phyloP scores from a whole-genome alignment of 2,888 invertebrate genomes.

The Proisotoma minuta region DNA sequence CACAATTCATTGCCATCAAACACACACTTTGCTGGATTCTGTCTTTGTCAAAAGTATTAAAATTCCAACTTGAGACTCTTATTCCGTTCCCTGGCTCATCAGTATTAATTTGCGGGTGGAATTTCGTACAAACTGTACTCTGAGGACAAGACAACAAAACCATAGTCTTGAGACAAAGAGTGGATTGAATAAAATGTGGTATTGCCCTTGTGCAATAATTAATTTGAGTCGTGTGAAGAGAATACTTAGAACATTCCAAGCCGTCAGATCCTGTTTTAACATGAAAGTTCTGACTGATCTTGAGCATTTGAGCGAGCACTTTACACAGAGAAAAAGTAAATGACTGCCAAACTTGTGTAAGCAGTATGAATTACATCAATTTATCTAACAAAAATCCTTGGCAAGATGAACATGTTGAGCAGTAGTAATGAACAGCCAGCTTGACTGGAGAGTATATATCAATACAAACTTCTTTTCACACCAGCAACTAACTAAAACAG shows the following conservation, averaged over 20 bases:
- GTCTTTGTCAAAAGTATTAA: neutral
- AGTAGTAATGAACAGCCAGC: constrained; percentile 2
- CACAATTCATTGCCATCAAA: neutral
- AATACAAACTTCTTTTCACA: too few species aligned
- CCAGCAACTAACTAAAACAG: too few species aligned
- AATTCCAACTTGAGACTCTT: constrained; percentile 1
- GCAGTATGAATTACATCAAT: constrained; percentile 18
- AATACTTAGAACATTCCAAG: constrained; percentile 7
- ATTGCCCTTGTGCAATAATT: constrained; percentile 11
- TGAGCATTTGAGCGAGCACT: constrained; percentile 4
- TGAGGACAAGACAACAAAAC: too few species aligned
- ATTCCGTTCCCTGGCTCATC: too few species aligned
- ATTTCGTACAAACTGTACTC: too few species aligned
- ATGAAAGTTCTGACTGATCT: constrained; percentile 9
- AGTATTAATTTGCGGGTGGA: too few species aligned
- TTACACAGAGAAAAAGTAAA: constrained; percentile 7
- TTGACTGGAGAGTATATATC: too few species aligned
- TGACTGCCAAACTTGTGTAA: constrained; percentile 15
- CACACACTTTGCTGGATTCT: neutral
- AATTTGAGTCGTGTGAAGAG: constrained; percentile 17
- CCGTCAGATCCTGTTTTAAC: constrained; percentile 12
- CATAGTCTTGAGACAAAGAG: too few species aligned
- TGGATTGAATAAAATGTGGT: too few species aligned
- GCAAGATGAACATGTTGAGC: constrained; percentile 11
- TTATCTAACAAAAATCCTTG: constrained; percentile 15